A percentile compares a stretch with the other conserved stretches of the same genome.
Conservation (phyloP, 1,140 invertebrate genomes). For the Meloidogyne hapla region DNA sequence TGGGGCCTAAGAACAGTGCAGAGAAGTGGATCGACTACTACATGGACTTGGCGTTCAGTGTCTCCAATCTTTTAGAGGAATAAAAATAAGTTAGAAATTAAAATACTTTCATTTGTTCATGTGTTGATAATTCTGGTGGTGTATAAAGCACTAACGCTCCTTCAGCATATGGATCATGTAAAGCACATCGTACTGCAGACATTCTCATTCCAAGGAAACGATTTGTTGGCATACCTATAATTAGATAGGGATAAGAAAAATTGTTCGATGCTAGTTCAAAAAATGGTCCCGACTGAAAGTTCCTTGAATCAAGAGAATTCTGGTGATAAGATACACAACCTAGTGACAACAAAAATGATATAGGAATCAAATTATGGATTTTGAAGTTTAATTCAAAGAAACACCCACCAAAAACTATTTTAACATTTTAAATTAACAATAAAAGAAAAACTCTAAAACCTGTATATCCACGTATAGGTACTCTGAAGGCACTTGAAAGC, state of each 20-base stretch:
- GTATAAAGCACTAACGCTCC: conserved; percentile 85
- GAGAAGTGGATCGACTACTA: conserved; percentile 88
- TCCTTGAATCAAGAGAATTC: no score
- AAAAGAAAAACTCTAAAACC: no score
- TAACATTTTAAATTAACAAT: no score
- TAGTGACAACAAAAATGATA: no score
- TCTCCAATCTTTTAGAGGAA: conserved; percentile 65
- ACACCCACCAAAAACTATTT: no score
- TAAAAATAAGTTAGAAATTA: background rate
- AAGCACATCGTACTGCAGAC: conserved; percentile 72
- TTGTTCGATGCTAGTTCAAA: no score
- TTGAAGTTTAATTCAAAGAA: no score
- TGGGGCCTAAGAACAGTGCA: conserved; percentile 88
- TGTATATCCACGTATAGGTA: conserved; percentile 86
- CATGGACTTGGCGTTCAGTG: conserved; percentile 74
- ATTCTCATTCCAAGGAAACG: conserved; percentile 73
- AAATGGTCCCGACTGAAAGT: no score
- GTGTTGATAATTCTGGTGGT: conserved; percentile 78
- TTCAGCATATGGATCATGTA: conserved; percentile 90
- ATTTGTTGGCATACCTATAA: conserved; percentile 41
- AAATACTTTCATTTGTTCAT: conserved; percentile 76
- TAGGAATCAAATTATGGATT: no score
- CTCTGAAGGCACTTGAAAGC: conserved; percentile 76
- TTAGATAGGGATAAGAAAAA: background rate
- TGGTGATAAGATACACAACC: no score